phyloP scores from a whole-genome alignment of 1,140 invertebrate species.

The Lepidurus packardi region DNA sequence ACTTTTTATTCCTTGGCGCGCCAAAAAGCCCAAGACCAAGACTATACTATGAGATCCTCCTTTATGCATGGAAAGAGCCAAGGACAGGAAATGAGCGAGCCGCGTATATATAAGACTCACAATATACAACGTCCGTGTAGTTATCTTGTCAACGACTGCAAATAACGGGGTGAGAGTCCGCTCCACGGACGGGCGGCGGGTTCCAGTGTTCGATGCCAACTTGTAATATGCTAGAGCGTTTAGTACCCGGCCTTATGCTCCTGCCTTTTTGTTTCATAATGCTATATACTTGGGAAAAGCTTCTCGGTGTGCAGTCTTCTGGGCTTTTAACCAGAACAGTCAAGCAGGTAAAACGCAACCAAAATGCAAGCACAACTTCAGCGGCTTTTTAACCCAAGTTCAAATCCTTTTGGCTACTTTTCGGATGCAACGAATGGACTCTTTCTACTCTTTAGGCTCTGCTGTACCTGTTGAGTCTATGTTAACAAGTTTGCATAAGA shows the following conservation, averaged over 20 bases:
- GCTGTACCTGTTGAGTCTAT: too few relatives aligned
- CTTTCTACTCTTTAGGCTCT: too few relatives aligned
- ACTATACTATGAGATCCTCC: background rate
- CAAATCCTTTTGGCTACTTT: too few relatives aligned
- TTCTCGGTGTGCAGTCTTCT: background rate
- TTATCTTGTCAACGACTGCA: conserved; percentile 21
- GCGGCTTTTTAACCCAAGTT: too few relatives aligned
- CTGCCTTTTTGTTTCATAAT: background rate
- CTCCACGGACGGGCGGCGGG: background rate
- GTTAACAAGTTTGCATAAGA: too few relatives aligned
- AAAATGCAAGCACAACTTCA: background rate
- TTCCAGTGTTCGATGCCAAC: conserved; percentile 1
- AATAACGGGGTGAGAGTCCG: conserved; percentile 16
- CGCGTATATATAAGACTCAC: background rate
- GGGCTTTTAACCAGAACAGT: background rate
- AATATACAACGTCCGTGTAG: background rate
- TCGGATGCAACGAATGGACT: too few relatives aligned
- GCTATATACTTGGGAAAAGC: background rate
- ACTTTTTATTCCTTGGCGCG: background rate
- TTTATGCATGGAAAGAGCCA: conserved; percentile 4
- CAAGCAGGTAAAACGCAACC: background rate
- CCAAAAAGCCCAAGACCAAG: background rate
- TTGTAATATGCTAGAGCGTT: background rate
- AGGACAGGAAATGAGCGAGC: conserved; percentile 20
- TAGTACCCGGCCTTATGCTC: background rate